Evolutionary conservation across 2,888 invertebrate species (phyloP).

Genomic region (Harpalus rubripes): DNA sequence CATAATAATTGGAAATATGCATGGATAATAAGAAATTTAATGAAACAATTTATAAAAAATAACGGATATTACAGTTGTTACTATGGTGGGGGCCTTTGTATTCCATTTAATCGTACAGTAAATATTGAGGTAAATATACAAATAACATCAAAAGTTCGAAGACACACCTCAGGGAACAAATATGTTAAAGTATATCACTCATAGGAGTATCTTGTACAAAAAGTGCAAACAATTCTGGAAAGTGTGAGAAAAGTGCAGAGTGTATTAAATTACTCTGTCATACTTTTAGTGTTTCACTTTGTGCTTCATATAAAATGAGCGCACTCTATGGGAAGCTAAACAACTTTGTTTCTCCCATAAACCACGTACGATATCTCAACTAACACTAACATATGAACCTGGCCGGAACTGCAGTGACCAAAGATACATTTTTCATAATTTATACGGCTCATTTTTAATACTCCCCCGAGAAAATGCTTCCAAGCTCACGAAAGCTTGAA

Average conservation of each 20-base stretch:
- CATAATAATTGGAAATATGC: too few relatives aligned
- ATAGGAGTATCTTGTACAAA: background rate
- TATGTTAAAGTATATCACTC: too few relatives aligned
- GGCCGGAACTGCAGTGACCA: conserved; percentile 45
- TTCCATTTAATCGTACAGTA: too few relatives aligned
- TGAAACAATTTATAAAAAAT: too few relatives aligned
- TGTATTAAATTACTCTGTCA: background rate
- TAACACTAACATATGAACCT: conserved; percentile 50
- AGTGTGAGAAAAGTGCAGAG: conserved; percentile 8
- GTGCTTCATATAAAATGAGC: conserved; percentile 20
- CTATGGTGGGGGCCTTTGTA: too few relatives aligned
- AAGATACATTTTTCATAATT: conserved; percentile 63
- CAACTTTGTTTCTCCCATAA: conserved; percentile 25
- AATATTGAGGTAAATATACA: too few relatives aligned
- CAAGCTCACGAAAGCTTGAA: conserved; percentile 50
- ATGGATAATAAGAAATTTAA: too few relatives aligned
- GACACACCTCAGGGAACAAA: too few relatives aligned
- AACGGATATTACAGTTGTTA: too few relatives aligned
- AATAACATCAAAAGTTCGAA: too few relatives aligned
- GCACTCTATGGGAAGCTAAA: background rate
- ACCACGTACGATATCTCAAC: conserved; percentile 20
- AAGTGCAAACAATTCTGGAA: background rate
- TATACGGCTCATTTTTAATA: conserved; percentile 60
- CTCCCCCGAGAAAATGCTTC: conserved; percentile 47
- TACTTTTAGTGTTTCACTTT: conserved; percentile 8